Percentiles rank a stretch among this genome's conserved stretches.
phyloP scores from a whole-genome alignment of 1,140 invertebrate species.

The Rhysida immarginata region DNA sequence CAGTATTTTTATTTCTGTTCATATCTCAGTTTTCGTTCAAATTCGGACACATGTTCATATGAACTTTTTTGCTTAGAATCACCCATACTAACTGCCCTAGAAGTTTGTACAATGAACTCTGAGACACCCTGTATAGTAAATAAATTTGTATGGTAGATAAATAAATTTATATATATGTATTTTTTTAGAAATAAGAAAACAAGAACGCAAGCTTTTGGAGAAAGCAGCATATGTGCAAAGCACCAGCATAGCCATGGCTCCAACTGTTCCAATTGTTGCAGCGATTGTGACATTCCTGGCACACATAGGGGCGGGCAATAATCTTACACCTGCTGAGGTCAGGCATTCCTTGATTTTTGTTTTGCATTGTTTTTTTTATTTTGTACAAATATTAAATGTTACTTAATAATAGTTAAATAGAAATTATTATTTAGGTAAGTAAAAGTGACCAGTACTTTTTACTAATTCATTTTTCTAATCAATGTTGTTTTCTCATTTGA shows the following conservation, averaged over 20 bases:
- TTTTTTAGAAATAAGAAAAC: conserved; percentile 36
- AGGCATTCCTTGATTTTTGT: conserved; percentile 10
- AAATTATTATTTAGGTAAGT: not conserved
- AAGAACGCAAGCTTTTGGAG: conserved; percentile 39
- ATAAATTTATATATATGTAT: too few relatives aligned
- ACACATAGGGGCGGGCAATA: conserved; percentile 41
- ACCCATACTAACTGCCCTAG: too few relatives aligned
- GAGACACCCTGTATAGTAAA: too few relatives aligned
- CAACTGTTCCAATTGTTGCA: conserved; percentile 44
- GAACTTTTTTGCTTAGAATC: too few relatives aligned
- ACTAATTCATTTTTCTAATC: not conserved
- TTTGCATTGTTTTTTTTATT: not conserved
- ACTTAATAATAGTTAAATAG: not conserved
- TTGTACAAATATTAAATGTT: not conserved
- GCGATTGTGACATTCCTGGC: conserved; percentile 45
- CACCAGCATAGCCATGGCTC: conserved; percentile 41
- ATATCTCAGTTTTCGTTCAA: too few relatives aligned
- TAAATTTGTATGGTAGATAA: conserved; percentile 31
- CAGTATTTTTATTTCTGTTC: too few relatives aligned
- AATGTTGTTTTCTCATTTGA: not conserved
- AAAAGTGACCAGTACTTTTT: not conserved
- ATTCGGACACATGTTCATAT: too few relatives aligned
- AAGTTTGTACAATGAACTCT: too few relatives aligned
- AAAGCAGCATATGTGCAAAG: conserved; percentile 43
- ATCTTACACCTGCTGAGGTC: conserved; percentile 45